A percentile compares a stretch with the other conserved stretches of the same genome.
These are phyloP conservation scores for Platanista minor DNA, from an alignment of 2,113 vertebrate genomes.

Conservation along the genomic window DNA sequence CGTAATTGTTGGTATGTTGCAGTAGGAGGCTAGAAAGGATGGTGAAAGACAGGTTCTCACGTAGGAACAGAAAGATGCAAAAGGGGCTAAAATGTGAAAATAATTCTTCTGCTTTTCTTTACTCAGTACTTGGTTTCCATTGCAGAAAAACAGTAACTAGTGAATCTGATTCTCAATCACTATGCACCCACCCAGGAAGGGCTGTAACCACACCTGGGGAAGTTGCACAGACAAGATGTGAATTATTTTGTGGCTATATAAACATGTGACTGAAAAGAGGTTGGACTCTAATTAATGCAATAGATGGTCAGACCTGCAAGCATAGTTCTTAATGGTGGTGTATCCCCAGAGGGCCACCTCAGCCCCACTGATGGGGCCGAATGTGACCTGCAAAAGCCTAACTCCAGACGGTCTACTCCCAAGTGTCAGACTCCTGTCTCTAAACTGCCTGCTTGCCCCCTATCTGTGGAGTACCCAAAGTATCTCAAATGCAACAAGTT, in stretches of 20 bases:
- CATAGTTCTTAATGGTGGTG: not conserved
- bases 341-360: not conserved
- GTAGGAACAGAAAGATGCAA: not conserved
- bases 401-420: not conserved
- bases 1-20: not conserved
- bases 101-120: not conserved
- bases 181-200: not conserved
- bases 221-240: not conserved
- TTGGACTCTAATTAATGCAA: not conserved
- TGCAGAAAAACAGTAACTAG: not conserved
- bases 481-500: not conserved
- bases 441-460: not conserved
- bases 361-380: not conserved
- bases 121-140: not conserved
- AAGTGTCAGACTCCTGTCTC: not conserved
- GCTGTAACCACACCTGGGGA: not conserved
- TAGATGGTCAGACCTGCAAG: not conserved
- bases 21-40: not conserved
- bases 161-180: not conserved
- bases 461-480: not conserved
- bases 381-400: not conserved
- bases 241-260: not conserved
- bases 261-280: not conserved
- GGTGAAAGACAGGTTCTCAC: not conserved
- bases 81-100: not conserved